Evolutionary conservation across 1,140 invertebrate species (phyloP).

Genomic region (Danaus melanippus): DNA sequence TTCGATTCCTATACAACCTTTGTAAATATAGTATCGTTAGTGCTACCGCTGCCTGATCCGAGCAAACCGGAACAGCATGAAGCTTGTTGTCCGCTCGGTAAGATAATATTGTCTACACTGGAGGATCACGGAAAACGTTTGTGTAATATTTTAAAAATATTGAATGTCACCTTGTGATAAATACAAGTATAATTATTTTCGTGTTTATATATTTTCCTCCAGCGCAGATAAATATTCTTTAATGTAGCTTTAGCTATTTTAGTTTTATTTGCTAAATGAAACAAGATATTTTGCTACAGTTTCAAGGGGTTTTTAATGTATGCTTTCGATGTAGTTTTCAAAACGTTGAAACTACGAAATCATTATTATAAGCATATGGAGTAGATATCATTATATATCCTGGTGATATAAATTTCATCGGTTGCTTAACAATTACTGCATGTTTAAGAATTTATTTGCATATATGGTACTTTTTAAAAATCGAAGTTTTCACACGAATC

Average conservation of each 20-base stretch:
- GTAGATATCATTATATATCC: slow-evolving; percentile 10
- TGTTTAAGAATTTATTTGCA: slow-evolving; percentile 31
- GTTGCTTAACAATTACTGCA: slow-evolving; percentile 23
- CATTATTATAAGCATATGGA: slow-evolving; percentile 11
- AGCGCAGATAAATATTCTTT: slow-evolving; percentile 13
- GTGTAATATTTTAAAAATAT: too few species aligned
- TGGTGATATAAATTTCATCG: slow-evolving; percentile 13
- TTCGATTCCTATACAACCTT: slow-evolving; percentile 48
- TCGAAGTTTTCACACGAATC: slow-evolving; percentile 16
- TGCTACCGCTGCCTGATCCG: slow-evolving; percentile 86
- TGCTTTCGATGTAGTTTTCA: slow-evolving; percentile 9
- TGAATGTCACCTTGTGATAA: too few species aligned
- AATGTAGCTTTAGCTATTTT: slow-evolving; percentile 23
- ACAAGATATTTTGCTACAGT: slow-evolving; percentile 25
- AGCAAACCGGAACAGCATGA: slow-evolving; percentile 89
- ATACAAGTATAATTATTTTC: slow-evolving; percentile 1
- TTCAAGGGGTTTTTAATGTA: slow-evolving; percentile 11
- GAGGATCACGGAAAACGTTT: slow-evolving; percentile 2
- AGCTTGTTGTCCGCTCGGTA: slow-evolving; percentile 87
- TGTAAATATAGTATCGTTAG: slow-evolving; percentile 77
- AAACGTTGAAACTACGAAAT: slow-evolving; percentile 10
- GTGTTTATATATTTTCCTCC: slow-evolving; percentile 15
- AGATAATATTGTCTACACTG: slow-evolving; percentile 60
- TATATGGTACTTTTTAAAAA: slow-evolving; percentile 15
- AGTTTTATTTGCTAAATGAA: slow-evolving; percentile 10